Evolutionary conservation across 2,113 vertebrate species (phyloP).

Genomic region (Butorides virescens): DNA sequence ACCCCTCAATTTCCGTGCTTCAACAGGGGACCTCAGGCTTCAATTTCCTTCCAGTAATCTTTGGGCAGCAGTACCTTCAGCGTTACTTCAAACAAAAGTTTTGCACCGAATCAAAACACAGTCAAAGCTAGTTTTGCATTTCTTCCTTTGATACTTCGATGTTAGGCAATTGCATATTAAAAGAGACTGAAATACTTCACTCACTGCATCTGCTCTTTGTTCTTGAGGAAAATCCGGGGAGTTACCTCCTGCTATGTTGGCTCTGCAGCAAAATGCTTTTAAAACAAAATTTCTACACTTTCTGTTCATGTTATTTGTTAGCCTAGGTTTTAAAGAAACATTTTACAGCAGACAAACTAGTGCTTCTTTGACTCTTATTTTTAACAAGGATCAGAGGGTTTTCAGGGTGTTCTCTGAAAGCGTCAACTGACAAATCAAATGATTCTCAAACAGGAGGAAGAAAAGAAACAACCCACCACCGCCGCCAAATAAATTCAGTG

Average conservation of each 20-base stretch:
- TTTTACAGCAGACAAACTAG: neutral
- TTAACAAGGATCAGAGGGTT: neutral
- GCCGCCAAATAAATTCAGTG: neutral
- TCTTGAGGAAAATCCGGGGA: neutral
- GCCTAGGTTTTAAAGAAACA: neutral
- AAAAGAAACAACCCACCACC: rapidly evolving
- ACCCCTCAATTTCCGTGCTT: neutral
- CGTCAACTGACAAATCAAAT: neutral
- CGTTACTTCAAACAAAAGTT: neutral
- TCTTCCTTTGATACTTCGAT: neutral
- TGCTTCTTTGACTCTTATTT: neutral
- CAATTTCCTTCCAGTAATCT: neutral
- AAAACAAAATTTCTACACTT: neutral
- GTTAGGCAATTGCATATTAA: rapidly evolving
- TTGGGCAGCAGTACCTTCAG: neutral
- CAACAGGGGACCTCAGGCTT: neutral
- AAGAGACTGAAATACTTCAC: neutral
- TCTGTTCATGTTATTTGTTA: neutral
- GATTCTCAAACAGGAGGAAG: neutral
- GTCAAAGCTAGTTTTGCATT: neutral
- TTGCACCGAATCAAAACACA: neutral
- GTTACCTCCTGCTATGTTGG: neutral
- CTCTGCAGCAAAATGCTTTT: neutral
- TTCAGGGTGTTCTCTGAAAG: neutral
- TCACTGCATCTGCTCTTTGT: neutral